Evolutionary conservation across 2,113 vertebrate species (phyloP).

Genomic region (Poecile atricapillus): DNA sequence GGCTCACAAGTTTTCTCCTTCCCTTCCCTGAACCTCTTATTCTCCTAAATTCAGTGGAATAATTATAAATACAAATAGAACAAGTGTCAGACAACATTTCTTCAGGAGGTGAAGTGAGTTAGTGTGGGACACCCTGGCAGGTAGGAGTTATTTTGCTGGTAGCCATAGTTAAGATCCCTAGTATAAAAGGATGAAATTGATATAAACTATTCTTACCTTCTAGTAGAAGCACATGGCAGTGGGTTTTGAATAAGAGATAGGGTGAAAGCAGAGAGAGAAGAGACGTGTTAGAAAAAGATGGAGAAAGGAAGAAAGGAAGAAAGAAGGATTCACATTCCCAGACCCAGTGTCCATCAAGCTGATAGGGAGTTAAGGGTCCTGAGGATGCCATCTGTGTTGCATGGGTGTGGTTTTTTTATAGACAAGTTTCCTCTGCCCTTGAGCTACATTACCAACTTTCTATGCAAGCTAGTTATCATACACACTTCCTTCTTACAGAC

Average conservation of each 20-base stretch:
- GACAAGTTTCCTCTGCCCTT: neutral
- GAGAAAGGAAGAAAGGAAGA: neutral
- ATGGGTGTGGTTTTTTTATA: neutral
- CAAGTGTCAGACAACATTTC: neutral
- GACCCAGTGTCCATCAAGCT: fast-evolving
- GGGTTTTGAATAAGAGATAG: neutral
- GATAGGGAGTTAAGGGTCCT: neutral
- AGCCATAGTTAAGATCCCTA: neutral
- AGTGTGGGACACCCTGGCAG: neutral
- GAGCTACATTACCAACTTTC: fast-evolving
- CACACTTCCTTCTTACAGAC: neutral
- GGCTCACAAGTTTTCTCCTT: neutral
- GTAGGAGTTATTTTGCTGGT: neutral
- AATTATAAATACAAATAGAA: neutral
- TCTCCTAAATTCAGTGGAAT: neutral
- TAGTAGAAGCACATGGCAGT: neutral
- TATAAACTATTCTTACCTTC: neutral
- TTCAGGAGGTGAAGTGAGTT: neutral
- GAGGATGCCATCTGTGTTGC: neutral
- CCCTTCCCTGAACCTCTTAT: neutral
- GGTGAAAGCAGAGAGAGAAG: neutral
- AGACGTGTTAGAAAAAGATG: neutral
- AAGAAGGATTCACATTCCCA: fast-evolving
- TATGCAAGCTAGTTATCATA: neutral
- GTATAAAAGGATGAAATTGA: neutral